Evolutionary conservation across 2,797 vertebrate species (phyloP).

Genomic region (Heteromormyrus szaboi): DNA sequence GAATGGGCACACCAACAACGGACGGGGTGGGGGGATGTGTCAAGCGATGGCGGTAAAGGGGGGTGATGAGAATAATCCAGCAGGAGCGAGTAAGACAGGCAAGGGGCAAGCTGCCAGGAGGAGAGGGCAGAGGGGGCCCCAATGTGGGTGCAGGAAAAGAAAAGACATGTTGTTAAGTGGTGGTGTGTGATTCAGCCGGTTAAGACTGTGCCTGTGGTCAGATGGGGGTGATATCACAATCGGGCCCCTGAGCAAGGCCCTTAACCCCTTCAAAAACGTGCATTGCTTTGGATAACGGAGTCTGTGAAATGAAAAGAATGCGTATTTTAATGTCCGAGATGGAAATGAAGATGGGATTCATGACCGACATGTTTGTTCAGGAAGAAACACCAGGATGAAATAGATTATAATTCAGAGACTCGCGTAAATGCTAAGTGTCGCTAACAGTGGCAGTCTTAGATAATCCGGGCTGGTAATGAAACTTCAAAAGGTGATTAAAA

Average conservation of each 20-base stretch:
- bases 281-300: neutral
- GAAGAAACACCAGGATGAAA: neutral
- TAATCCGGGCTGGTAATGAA: neutral
- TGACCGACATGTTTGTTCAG: neutral
- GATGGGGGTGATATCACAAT: neutral
- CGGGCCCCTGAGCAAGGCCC: neutral
- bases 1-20: neutral
- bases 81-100: neutral
- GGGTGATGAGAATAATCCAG: neutral
- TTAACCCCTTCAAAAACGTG: neutral
- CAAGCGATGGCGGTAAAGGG: neutral
- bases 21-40: neutral
- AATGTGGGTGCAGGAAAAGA: neutral
- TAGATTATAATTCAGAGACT: neutral
- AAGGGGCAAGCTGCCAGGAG: neutral
- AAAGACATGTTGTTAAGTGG: neutral
- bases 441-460: neutral
- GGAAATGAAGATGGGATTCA: neutral
- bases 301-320: neutral
- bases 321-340: neutral
- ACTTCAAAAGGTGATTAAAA: neutral
- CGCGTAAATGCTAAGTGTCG: neutral
- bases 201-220: neutral
- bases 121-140: neutral
- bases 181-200: neutral